Evolutionary conservation across 2,113 vertebrate species (phyloP), one percentile per base, ranked within the genome.

Genomic region (Patagioenas fasciata): DNA sequence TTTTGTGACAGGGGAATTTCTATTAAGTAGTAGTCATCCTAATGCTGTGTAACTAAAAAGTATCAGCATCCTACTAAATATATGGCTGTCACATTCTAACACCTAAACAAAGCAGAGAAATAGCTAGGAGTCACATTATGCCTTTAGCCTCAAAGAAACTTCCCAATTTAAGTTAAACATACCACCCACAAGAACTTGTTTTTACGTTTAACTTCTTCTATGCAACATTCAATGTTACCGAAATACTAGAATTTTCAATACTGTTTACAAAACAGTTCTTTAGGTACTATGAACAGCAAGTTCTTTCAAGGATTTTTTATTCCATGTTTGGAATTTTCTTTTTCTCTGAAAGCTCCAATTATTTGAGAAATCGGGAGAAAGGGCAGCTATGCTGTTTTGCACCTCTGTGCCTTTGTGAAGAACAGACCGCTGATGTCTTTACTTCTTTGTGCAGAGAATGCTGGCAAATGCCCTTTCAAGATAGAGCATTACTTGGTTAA

Each of bases 181-280:
- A 71, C 18, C 29, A 79, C 8, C 32, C 62, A 57, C 53, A 47
- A 82, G 15, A 88, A 69, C 11, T 2, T 66, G 13, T 23, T 44
- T 58, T 77, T 23, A 66, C 12, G 21, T 54, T 85, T 75, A 65
- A 23, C n/a, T 69, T 2, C 13, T 72, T 78, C 12, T 54, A 61
- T 47, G 57, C 15, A 60, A 4, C 1, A 2, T 25, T 87, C 8
- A 2, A 6, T 3, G 0, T 36, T 75, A 40, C 25, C 31, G 84
- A 67, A 88, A 85, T 5, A 64, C 32, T 9, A 12, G 26, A 26
- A 67, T 71, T 81, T 88, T 64, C 38, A 80, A 16, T 23, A 20
- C 13, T 26, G 5, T 61, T 78, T 57, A 71, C 34, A 62, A 77
- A 72, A 28, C 7, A 61, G 28, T 66, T 56, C 58, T 87, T 80